A percentile compares a stretch with the other conserved stretches of the same genome.
Conservation (phyloP, 2,797 vertebrate genomes). For the Clamator glandarius region DNA sequence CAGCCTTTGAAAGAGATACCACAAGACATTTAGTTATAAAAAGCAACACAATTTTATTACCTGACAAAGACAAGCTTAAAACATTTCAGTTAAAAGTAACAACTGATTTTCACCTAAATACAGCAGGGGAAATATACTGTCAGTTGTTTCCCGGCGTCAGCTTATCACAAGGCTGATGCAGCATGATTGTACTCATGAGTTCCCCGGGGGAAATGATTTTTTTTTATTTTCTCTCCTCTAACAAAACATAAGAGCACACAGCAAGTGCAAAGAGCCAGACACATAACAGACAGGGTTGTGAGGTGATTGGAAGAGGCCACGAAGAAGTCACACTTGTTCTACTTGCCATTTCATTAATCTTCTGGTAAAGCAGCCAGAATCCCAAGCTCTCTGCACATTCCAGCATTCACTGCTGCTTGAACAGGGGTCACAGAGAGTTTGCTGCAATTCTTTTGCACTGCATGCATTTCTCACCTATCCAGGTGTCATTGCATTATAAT, state of each 20-base stretch:
- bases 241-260: background rate
- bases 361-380: background rate
- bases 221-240: background rate
- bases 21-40: background rate
- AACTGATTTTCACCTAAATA: background rate
- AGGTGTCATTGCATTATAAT: background rate
- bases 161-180: background rate
- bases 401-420: background rate
- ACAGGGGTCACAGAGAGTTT: background rate
- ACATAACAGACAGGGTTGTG: background rate
- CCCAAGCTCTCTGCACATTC: background rate
- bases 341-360: background rate
- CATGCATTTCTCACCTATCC: background rate
- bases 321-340: background rate
- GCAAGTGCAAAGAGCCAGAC: background rate
- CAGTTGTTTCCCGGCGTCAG: background rate
- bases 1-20: background rate
- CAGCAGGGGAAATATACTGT: background rate
- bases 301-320: background rate
- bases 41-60: conserved; percentile 12
- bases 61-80: conserved; percentile 7
- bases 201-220: background rate
- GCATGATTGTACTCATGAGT: background rate
- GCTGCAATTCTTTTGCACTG: background rate
- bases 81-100: background rate